A percentile compares a stretch with the other conserved stretches of the same genome.
Evolutionary conservation across 2,113 vertebrate species (phyloP).

Genomic region (Rattus norvegicus): DNA sequence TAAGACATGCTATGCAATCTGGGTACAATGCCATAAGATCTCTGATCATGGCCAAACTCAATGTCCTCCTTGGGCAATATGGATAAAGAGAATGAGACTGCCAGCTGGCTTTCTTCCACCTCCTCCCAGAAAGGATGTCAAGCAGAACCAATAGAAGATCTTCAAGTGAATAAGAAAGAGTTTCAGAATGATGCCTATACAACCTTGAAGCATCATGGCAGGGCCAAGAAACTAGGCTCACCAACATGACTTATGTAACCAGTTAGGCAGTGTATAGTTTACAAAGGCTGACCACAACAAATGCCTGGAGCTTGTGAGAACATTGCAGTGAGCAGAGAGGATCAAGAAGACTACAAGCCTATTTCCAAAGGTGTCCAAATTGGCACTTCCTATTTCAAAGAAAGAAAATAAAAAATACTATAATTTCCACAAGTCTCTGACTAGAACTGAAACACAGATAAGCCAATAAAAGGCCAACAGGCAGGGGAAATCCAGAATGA

Average conservation of each 20-base stretch:
- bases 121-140: not conserved
- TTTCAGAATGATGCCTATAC: not conserved
- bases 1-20: not conserved
- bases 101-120: not conserved
- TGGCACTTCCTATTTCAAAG: not conserved
- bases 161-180: not conserved
- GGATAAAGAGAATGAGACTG: not conserved
- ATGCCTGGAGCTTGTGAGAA: not conserved
- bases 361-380: not conserved
- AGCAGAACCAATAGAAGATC: not conserved
- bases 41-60: not conserved
- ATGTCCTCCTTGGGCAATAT: not conserved
- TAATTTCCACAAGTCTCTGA: not conserved
- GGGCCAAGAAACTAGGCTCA: not conserved
- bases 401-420: not conserved
- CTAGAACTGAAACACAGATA: too few relatives aligned
- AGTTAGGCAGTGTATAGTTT: not conserved
- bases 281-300: not conserved
- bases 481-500: constrained; percentile 96
- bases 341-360: too few relatives aligned
- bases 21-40: not conserved
- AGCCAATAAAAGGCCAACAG: constrained; percentile 79
- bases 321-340: not conserved
- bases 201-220: not conserved
- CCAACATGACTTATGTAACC: not conserved